Conservation (phyloP, 1,140 invertebrate species). For the Amyelois transitella region DNA sequence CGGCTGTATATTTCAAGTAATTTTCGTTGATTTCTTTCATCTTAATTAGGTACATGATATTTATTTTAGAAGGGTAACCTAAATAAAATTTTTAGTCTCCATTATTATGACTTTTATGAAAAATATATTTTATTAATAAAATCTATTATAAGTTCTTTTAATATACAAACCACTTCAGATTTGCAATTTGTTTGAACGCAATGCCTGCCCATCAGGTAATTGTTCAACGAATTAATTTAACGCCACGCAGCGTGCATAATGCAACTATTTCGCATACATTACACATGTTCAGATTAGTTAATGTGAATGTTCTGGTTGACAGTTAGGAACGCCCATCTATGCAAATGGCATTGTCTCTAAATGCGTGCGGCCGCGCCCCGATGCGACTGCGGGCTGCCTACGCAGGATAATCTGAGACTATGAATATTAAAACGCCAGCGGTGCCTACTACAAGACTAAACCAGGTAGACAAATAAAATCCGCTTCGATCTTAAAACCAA, state of each 20-base stretch:
- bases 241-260: constrained; percentile 29
- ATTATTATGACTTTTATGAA: no score
- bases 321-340: constrained; percentile 61
- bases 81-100: background rate
- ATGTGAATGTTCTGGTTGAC: constrained; percentile 66
- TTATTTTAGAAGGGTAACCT: background rate
- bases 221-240: constrained; percentile 34
- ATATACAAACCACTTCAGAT: no score
- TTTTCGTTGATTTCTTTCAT: constrained; percentile 1
- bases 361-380: constrained; percentile 48
- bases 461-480: background rate
- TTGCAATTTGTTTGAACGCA: background rate
- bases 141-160: no score
- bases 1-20: constrained; percentile 7
- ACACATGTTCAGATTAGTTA: constrained; percentile 47
- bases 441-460: background rate
- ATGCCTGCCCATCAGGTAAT: background rate
- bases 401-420: constrained; percentile 49
- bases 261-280: constrained; percentile 44
- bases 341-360: constrained; percentile 70
- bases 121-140: no score
- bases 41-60: background rate
- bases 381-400: constrained; percentile 38
- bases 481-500: no score
- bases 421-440: constrained; percentile 58